Evolutionary conservation across 2,113 vertebrate species (phyloP), one percentile per base, ranked within the genome.

Genomic region (Thalassarche chlororhynchos): DNA sequence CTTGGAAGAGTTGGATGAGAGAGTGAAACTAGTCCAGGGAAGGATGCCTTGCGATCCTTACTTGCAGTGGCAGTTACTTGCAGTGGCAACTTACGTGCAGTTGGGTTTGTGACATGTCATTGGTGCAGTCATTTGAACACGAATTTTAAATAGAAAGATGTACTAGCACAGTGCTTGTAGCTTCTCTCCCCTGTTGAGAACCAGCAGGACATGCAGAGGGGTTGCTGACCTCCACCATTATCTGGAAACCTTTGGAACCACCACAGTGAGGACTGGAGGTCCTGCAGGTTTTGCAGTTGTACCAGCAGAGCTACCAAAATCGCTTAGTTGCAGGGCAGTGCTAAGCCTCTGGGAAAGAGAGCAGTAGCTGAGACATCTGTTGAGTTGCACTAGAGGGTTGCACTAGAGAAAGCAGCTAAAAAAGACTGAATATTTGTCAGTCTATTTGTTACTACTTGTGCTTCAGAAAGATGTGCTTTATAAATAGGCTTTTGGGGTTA

Each of bases 111-210:
- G 46, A 49, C 12, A 17, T 21, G 26, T 32, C 2, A 2, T 51
- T 34, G 12, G 3, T 71, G 38, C 62, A 40, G 34, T 42, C 14
- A 47, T 57, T 49, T 46, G 55, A 72, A 32, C n/a, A 24, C 23
- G 55, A 10, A 13, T 82, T 82, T 78, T 82, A 4, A 5, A 10
- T 9, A 54, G 55, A 44, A 66, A 49, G 10, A n/a, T 62, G n/a
- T 26, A 40, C 3, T 7, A 54, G 13, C 0, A 0, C 21, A 36
- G 20, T 52, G 24, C 42, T 75, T 46, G 28, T 64, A 76, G 19
- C 21, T 46, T 40, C 38, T 55, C 14, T 62, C n/a, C 11, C 32
- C 16, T 71, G 5, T 44, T 70, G 36, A 79, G 62, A 64, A 40
- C 17, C 12, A 46, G 38, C 15, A 42, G 52, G 19, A 36, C 8